Evolutionary conservation across 2,113 vertebrate genomes (phyloP).

Genomic region (Pluvianellus socialis): DNA sequence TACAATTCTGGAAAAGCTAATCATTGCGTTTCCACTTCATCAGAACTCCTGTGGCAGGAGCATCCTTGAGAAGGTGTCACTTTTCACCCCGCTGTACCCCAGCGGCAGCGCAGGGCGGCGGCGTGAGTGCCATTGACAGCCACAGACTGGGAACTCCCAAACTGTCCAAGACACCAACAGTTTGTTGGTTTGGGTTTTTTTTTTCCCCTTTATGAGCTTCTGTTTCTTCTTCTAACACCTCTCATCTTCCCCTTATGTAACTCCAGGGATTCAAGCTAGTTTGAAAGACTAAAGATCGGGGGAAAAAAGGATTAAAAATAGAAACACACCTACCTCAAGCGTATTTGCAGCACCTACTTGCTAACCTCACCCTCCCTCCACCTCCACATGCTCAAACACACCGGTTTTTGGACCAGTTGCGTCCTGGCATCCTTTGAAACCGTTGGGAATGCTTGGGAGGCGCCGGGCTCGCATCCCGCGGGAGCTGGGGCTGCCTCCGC

Average conservation of each 20-base stretch:
- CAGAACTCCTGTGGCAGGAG: not conserved
- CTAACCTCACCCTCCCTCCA: not conserved
- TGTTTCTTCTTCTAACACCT: not conserved
- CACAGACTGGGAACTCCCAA: not conserved
- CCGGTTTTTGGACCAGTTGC: not conserved
- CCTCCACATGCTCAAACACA: not conserved
- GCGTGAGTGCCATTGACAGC: not conserved
- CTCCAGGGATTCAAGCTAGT: not conserved
- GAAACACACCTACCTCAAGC: not conserved
- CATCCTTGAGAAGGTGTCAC: not conserved
- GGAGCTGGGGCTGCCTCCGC: fast-evolving
- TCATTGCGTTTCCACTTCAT: not conserved
- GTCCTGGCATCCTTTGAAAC: not conserved
- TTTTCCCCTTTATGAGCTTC: not conserved
- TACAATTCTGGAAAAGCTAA: not conserved
- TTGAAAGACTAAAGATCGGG: not conserved
- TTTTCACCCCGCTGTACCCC: not conserved
- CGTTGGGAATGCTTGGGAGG: fast-evolving
- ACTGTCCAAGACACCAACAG: not conserved
- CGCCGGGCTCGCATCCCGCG: fast-evolving
- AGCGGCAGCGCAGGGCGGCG: fast-evolving
- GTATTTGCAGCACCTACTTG: not conserved
- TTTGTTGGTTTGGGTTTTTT: not conserved
- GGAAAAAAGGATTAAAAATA: not conserved
- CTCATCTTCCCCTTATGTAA: not conserved